Evolutionary conservation across 92 coral and sea anemone genomes (phyloP), one percentile per base, ranked within the genome.

Genomic region (Pocillopora meandrina): DNA sequence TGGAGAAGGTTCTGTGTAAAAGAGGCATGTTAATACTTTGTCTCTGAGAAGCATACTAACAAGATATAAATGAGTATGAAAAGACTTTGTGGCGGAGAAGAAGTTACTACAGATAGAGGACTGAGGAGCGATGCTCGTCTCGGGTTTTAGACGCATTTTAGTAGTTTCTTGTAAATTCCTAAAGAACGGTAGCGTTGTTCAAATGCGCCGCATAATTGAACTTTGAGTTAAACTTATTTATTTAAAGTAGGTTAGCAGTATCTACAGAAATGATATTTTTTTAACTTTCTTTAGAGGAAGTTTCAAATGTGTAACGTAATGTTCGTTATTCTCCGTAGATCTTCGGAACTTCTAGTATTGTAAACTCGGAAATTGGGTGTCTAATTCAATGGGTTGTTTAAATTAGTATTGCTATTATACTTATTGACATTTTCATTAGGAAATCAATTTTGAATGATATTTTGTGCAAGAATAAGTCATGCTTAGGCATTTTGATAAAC

Each of bases 261-360:
- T 36, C 20, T 70, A 16, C 42, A 35, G 15, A 70, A 16, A 36
- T 68, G 55, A 20, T 36, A 9, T 31, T 0, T 6, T 9, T 65
- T 20, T 65, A 34, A 12, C 20, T 68, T 68, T 33, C 12, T 17
- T 68, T 68, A 36, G 73, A 13, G 52, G 33, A 26, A 18, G 23
- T 21, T 55, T 35, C 17, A 34, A 70, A 17, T 15, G 23, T 70
- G 42, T 70, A 15, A 6, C 55, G 74, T 36, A 16, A 70, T 70
- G 74, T 70, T 70, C 74, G 74, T 52, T 16, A 17, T 70, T 36
- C 23, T 36, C 56, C 74, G 55, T 6, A 70, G 74, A 70, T 36
- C 19, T 70, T 70, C 55, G 72, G 72, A 68, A 19, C 35, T 42
- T 19, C 42, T 33, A 19, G 74, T 12, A 35, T 15, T 18, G 35